Conservation (phyloP, 2,888 invertebrate genomes). For the Phlogophora meticulosa region DNA sequence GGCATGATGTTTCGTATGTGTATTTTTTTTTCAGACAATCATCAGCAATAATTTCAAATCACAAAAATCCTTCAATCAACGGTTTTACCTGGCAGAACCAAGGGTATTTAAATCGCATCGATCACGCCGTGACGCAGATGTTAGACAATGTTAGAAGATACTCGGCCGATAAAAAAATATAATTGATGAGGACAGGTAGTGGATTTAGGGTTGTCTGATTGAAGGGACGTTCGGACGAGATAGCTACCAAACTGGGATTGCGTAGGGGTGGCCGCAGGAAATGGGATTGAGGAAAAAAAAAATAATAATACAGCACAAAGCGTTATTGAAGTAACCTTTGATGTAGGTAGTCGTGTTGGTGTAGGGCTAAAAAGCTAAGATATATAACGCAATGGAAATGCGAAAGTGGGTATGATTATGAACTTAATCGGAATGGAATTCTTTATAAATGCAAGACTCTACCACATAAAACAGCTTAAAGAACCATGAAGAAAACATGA, state of each 20-base stretch:
- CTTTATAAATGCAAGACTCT: neutral
- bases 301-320: constrained; percentile 32
- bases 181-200: constrained; percentile 89
- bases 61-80: constrained; percentile 44
- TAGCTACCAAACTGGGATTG: constrained; percentile 57
- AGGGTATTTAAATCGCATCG: constrained; percentile 84
- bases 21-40: neutral
- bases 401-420: neutral
- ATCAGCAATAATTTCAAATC: neutral
- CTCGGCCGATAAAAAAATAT: constrained; percentile 83
- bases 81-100: constrained; percentile 65
- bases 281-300: constrained; percentile 20
- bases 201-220: constrained; percentile 66
- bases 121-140: constrained; percentile 82
- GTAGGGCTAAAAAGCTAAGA: neutral
- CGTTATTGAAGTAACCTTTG: constrained; percentile 12
- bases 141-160: constrained; percentile 82
- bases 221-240: constrained; percentile 60
- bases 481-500: constrained; percentile 2
- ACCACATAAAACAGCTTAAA: neutral
- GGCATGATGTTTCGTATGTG: too few relatives aligned
- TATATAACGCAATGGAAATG: neutral
- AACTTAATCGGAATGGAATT: neutral
- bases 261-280: constrained; percentile 57
- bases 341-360: neutral